A percentile compares a stretch with the other conserved stretches of the same genome.
These are phyloP conservation scores for Eristalis pertinax DNA, from an alignment of 2,888 invertebrate genomes.

Conservation along the genomic window DNA sequence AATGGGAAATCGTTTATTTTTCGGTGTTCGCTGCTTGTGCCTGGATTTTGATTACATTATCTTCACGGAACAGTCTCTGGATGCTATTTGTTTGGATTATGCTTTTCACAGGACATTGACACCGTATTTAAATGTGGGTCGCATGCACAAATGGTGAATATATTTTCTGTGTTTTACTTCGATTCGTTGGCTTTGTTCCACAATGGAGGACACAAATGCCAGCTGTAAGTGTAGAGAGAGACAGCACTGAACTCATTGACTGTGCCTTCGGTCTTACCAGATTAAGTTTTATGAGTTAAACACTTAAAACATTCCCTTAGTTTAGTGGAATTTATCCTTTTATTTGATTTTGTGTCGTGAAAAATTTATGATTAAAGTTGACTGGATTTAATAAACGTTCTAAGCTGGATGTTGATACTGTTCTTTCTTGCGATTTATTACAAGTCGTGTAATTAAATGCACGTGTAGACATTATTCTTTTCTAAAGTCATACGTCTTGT, in stretches of 20 bases:
- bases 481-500: background rate
- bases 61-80: background rate
- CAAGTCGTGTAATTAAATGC: background rate
- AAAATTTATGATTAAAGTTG: background rate
- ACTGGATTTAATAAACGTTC: background rate
- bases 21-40: background rate
- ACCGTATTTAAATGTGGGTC: conserved; percentile 25
- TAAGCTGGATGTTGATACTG: background rate
- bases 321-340: background rate
- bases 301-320: background rate
- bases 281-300: background rate
- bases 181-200: background rate
- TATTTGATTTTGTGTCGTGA: background rate
- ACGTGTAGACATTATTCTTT: background rate
- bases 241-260: background rate
- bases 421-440: background rate
- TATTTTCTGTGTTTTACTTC: background rate
- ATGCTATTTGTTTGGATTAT: conserved; percentile 4
- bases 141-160: background rate
- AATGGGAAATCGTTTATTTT: conserved; percentile 19
- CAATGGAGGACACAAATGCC: background rate
- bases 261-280: background rate
- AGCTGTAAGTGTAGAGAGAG: background rate
- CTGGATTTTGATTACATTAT: conserved; percentile 20
- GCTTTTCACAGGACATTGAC: conserved; percentile 36